A percentile compares a stretch with the other conserved stretches of the same genome.
Conservation (phyloP, 2,113 vertebrate genomes). For the Struthio camelus region DNA sequence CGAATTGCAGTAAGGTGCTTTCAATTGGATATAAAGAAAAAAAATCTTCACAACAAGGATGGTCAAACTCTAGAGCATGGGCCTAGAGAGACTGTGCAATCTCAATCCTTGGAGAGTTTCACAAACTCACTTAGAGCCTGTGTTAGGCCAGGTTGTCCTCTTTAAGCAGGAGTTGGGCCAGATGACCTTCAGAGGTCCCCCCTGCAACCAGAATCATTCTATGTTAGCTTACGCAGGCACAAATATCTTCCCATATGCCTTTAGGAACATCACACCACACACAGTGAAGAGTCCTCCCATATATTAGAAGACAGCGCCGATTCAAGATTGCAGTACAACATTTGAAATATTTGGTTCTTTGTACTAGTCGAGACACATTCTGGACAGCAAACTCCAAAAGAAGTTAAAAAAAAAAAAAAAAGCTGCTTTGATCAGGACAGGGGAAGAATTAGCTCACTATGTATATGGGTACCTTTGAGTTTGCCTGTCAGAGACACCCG, state of each 20-base stretch:
- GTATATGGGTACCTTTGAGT: no score
- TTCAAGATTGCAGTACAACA: no score
- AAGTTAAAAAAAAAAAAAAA: background rate
- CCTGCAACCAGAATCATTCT: background rate
- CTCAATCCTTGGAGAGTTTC: background rate
- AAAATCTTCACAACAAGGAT: background rate
- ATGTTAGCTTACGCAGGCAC: background rate
- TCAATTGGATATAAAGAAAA: background rate
- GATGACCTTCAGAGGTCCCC: background rate
- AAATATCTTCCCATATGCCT: background rate
- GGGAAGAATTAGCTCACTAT: background rate
- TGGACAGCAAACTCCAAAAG: background rate
- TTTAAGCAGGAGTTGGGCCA: background rate
- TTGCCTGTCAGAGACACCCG: no score
- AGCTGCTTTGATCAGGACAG: no score
- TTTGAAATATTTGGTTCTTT: background rate
- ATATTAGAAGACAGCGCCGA: background rate
- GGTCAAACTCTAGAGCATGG: background rate
- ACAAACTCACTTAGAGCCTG: background rate
- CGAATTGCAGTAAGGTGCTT: background rate
- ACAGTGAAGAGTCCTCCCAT: background rate
- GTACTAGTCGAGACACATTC: background rate
- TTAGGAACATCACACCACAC: no score
- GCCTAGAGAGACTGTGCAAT: background rate
- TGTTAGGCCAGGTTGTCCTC: no score